phyloP scores from a whole-genome alignment of 1,140 invertebrate genomes.

The Phthorimaea operculella region DNA sequence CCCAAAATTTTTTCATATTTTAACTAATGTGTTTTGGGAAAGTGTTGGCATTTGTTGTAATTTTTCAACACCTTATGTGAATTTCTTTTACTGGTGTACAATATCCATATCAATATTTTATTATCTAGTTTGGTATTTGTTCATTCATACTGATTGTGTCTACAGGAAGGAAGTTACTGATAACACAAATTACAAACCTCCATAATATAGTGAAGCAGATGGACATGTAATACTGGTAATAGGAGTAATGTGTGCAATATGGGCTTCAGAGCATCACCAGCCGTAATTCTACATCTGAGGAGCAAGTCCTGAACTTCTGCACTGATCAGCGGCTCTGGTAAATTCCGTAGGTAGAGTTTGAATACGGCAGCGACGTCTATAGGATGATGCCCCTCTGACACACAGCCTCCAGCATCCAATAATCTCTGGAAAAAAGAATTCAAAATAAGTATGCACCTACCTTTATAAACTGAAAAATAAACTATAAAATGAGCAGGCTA shows the following conservation, averaged over 20 bases:
- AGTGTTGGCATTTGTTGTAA: no score
- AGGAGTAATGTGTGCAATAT: conserved; percentile 58
- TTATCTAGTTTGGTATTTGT: no score
- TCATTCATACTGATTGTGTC: no score
- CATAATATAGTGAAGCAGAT: conserved; percentile 65
- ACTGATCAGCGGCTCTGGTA: conserved; percentile 84
- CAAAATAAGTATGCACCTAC: not conserved
- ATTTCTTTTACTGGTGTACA: no score
- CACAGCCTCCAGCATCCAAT: conserved; percentile 73
- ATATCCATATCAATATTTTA: no score
- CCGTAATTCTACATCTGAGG: conserved; percentile 72
- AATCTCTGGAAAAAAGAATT: conserved; percentile 67
- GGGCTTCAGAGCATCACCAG: conserved; percentile 52
- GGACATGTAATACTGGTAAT: conserved; percentile 62
- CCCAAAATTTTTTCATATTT: no score
- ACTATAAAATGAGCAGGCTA: conserved; percentile 15
- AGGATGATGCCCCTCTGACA: conserved; percentile 75
- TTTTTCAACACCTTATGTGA: no score
- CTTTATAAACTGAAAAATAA: no score
- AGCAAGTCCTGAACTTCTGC: conserved; percentile 78
- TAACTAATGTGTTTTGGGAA: no score
- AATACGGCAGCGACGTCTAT: conserved; percentile 85
- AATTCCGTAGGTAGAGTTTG: conserved; percentile 83
- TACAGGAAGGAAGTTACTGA: no score
- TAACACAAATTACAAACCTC: conserved; percentile 37